Evolutionary conservation across 2,797 vertebrate species (phyloP).

Genomic region (Molossus molossus): DNA sequence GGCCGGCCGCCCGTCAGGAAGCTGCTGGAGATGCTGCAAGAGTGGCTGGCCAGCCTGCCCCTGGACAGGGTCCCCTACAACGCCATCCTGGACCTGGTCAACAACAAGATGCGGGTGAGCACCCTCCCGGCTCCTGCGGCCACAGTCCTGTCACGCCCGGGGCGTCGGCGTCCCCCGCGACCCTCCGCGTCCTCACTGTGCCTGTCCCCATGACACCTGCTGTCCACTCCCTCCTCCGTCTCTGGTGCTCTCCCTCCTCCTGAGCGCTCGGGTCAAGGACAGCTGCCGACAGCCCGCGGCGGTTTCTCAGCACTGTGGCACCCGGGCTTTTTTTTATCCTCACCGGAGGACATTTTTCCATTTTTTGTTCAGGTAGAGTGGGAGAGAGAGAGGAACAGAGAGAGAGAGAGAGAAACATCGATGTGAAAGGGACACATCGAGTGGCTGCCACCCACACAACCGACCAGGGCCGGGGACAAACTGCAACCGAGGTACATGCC

Average conservation of each 20-base stretch:
- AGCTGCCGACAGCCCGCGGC: neutral
- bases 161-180: no score
- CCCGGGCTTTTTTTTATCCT: neutral
- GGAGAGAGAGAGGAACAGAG: no score
- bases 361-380: no score
- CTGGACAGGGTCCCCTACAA: conserved; percentile 96
- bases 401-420: no score
- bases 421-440: no score
- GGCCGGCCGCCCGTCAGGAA: conserved; percentile 94
- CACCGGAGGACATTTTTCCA: no score
- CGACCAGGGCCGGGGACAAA: no score
- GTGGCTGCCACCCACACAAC: no score
- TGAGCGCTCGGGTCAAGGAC: neutral
- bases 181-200: no score
- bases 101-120: conserved; percentile 98
- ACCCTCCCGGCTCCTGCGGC: neutral
- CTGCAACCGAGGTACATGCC: no score
- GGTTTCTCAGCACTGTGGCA: neutral
- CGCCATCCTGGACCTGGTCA: conserved; percentile 96
- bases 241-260: neutral
- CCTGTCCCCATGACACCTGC: rapidly evolving
- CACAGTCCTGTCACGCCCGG: no score
- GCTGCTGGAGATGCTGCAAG: conserved; percentile 95
- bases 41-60: conserved; percentile 96
- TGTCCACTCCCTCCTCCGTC: neutral